Base-by-base conservation (phyloP, 2,888 invertebrate genomes). In the Axea sp. region DNA sequence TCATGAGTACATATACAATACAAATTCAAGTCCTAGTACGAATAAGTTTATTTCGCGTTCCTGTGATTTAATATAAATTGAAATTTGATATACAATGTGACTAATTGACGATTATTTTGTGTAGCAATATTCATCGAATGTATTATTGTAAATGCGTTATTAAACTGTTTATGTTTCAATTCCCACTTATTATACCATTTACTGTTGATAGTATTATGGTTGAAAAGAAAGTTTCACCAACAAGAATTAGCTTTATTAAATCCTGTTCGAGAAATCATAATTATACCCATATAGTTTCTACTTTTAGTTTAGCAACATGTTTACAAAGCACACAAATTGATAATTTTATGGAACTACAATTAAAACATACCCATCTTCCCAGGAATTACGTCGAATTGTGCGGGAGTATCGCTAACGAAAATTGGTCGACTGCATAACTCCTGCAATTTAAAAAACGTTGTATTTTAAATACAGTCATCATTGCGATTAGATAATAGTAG, bases 311-410 rank as follows among this genome's bases (percentile, higher is more conserved):
- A n/a, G 17, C 11, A 30, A 30, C 30, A 17, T 28, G 12, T 39
- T 19, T 55, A 28, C 19, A 30, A 30, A 24, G 8, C 8, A n/a
- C n/a, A n/a, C n/a, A n/a, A n/a, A n/a, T n/a, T n/a, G n/a, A n/a
- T n/a, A n/a, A n/a, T n/a, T n/a, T n/a, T n/a, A n/a, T n/a, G n/a
- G n/a, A n/a, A n/a, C n/a, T n/a, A n/a, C n/a, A n/a, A n/a, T n/a
- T n/a, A n/a, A 47, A 11, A 39, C 92, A 91, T 88, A 95, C 95
- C 97, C 90, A 96, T 92, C 90, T 95, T 95, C 5, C 97, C 96
- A 0, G 95, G 93, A 28, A 92, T 91, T 43, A 96, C 93, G 86
- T 96, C 96, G 84, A 96, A 96, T 53, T 93, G 93, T 31, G 93
- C 91, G 4, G 92, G 92, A 33, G 93, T 92, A 88, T 94, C 94